Base-by-base conservation (phyloP, 2,888 invertebrate genomes). In the Tetanocera ferruginea region DNA sequence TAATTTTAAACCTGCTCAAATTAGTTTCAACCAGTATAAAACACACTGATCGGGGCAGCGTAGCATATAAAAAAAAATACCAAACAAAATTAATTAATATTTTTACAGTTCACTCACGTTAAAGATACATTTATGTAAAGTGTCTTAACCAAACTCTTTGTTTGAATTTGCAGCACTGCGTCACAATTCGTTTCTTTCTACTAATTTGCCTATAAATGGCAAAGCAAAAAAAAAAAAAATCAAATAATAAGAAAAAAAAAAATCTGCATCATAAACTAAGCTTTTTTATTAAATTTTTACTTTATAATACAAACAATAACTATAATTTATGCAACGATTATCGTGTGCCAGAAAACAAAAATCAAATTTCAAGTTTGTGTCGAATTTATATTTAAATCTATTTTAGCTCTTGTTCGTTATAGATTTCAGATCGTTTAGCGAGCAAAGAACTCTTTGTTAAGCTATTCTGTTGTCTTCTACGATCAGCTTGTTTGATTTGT, bases 301-400 rank as follows among this genome's bases (percentile, higher is more conserved):
- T 43, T 11, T 11, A 43, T 11, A 3, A 11, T 43, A 11, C 1
- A 43, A 43, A 5, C 6, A 23, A 37, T 37, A 73, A 11, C n/a
- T 17, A 31, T 70, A 73, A 60, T 73, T 73, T 73, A 73, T 73
- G 57, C 71, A 37, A 17, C 55, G 52, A 37, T 72, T 72, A 28
- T 72, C 72, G 72, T 72, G 72, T 72, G 72, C 57, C 72, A 17
- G 19, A 49, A 49, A 69, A n/a, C n/a, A 37, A 8, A 23, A 17
- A 31, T 17, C 9, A 28, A 11, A 14, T 9, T 2, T 11, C 57
- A 14, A 60, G 23, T 23, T 19, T 28, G 3, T 19, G 19, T 19
- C n/a, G 4, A 37, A 8, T 37, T 37, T 37, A 43, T 43, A 43
- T 43, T 43, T 43, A 11, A 43, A 43, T 43, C 3, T 14, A 43